phyloP scores from a whole-genome alignment of 1,140 invertebrate species.

The Myzus persicae region DNA sequence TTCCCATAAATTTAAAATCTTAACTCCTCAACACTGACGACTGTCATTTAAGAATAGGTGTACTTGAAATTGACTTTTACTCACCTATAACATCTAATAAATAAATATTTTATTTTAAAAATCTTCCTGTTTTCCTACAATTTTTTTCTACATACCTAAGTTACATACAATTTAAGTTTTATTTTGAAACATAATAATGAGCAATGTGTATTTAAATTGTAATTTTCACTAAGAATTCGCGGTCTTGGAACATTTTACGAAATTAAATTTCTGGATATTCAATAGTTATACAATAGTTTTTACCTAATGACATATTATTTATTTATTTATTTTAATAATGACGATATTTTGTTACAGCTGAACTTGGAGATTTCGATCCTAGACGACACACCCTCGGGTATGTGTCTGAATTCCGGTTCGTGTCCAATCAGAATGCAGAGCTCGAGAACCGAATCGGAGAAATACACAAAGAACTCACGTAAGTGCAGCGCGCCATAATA shows the following conservation, averaged over 20 bases:
- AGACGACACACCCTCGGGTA: constrained; percentile 88
- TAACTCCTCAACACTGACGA: neutral
- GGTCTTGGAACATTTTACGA: neutral
- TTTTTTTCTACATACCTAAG: neutral
- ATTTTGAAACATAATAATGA: neutral
- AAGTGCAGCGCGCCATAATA: constrained; percentile 64
- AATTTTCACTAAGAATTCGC: neutral
- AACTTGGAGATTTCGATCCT: constrained; percentile 96
- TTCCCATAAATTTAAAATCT: neutral
- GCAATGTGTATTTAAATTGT: neutral
- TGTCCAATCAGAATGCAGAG: constrained; percentile 91
- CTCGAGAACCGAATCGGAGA: constrained; percentile 88
- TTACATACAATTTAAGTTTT: neutral
- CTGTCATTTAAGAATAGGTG: neutral
- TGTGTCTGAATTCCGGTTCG: constrained; percentile 95
- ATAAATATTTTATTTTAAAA: neutral
- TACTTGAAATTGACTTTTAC: neutral
- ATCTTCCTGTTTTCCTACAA: neutral
- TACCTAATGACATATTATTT: neutral
- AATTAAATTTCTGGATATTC: neutral
- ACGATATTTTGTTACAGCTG: constrained; percentile 74
- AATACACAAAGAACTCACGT: constrained; percentile 86
- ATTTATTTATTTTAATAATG: neutral
- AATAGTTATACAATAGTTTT: neutral
- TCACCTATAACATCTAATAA: neutral